These are phyloP conservation scores for Dreissena polymorpha DNA, from an alignment of 1,140 invertebrate species.

Conservation along the genomic window DNA sequence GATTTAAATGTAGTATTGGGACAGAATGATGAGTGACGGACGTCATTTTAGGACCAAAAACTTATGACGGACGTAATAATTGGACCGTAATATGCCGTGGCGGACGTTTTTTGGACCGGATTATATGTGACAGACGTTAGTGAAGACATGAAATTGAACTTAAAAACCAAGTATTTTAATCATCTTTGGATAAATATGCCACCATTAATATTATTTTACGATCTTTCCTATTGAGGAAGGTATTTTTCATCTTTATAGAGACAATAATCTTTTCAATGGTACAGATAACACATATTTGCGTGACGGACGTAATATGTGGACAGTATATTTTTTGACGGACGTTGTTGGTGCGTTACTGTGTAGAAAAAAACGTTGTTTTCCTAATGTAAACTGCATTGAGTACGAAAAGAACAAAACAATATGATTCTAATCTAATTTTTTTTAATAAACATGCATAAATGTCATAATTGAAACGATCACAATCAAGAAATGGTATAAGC, in stretches of 20 bases:
- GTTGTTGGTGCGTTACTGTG: neutral
- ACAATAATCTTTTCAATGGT: neutral
- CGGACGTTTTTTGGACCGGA: neutral
- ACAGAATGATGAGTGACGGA: neutral
- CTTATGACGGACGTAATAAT: neutral
- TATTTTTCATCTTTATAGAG: neutral
- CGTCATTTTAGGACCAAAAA: neutral
- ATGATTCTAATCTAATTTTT: neutral
- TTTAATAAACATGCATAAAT: neutral
- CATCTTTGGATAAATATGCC: neutral
- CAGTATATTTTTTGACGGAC: neutral
- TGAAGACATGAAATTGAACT: neutral
- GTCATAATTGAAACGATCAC: neutral
- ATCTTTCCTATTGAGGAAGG: neutral
- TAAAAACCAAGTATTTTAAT: neutral
- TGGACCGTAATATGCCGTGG: neutral
- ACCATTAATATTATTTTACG: neutral
- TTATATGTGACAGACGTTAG: neutral
- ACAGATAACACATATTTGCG: too few relatives aligned
- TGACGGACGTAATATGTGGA: neutral
- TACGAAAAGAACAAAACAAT: neutral
- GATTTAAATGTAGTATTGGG: neutral
- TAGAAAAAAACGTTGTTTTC: neutral
- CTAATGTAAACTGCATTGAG: neutral
- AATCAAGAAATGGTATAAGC: neutral